These are phyloP conservation scores for Siderastrea radians DNA, from an alignment of 92 coral and sea anemone genomes.

Conservation along the genomic window DNA sequence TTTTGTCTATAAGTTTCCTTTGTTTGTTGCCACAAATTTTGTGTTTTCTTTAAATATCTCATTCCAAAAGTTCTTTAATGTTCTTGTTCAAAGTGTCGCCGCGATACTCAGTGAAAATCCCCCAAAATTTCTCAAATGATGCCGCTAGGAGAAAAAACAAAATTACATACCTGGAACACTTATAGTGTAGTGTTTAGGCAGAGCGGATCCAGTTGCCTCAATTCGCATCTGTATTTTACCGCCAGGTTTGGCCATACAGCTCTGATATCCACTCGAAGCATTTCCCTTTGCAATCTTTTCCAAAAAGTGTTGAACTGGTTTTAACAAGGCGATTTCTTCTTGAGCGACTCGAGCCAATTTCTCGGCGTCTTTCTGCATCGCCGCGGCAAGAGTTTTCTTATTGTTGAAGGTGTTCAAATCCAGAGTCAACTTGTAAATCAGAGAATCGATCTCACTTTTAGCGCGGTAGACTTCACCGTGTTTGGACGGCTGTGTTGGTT, in stretches of 20 bases:
- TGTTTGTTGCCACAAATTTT: too few species aligned
- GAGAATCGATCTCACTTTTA: conserved; percentile 42
- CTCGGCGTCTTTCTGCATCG: not conserved
- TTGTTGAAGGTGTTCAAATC: conserved; percentile 25
- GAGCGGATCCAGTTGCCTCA: conserved; percentile 6
- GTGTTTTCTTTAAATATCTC: too few species aligned
- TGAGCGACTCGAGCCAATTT: conserved; percentile 11
- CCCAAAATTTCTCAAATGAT: too few species aligned
- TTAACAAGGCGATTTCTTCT: conserved; percentile 36
- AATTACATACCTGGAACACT: conserved; percentile 27
- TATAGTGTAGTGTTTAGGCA: conserved; percentile 38
- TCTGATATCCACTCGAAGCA: not conserved
- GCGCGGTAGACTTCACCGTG: conserved; percentile 52
- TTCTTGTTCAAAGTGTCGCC: too few species aligned
- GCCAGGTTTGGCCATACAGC: conserved; percentile 5
- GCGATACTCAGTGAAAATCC: too few species aligned
- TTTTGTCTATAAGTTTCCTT: too few species aligned
- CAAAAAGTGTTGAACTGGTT: conserved; percentile 29
- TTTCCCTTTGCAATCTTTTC: conserved; percentile 26
- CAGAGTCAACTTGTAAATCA: conserved; percentile 40
- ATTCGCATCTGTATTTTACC: conserved; percentile 22
- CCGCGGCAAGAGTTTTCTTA: conserved; percentile 13
- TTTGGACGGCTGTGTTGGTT: not conserved
- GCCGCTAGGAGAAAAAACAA: not conserved
- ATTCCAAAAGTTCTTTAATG: too few species aligned